Conservation (phyloP, 2,113 vertebrate species). For the Catagonus wagneri region DNA sequence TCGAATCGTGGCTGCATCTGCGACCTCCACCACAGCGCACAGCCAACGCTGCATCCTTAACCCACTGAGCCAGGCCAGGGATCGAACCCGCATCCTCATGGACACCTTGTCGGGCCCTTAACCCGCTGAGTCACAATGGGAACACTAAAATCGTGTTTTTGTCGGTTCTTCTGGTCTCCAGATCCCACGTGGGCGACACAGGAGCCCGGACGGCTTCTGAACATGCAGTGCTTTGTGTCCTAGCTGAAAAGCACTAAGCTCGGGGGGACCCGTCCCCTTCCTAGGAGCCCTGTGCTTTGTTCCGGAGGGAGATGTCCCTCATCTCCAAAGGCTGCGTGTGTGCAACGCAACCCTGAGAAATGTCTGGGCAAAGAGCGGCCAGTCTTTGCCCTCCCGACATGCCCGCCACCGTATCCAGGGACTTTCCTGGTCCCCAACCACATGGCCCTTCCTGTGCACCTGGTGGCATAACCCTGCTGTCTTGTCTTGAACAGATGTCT, state of each 20-base stretch:
- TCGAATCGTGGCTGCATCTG: too few species aligned
- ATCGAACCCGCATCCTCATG: too few species aligned
- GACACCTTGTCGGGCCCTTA: too few species aligned
- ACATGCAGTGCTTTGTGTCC: accelerated
- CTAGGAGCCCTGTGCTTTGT: not conserved
- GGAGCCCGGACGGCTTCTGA: not conserved
- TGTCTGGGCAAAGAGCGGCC: too few species aligned
- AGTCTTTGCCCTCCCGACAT: not conserved
- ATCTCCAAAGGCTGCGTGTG: too few species aligned
- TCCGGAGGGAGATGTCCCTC: not conserved
- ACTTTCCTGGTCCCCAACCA: not conserved
- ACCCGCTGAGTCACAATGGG: too few species aligned
- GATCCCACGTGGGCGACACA: not conserved
- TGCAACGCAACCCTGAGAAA: not conserved
- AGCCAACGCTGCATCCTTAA: too few species aligned
- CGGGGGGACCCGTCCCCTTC: not conserved
- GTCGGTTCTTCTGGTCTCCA: accelerated
- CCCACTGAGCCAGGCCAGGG: too few species aligned
- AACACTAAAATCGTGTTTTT: too few species aligned
- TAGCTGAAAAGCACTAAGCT: not conserved
- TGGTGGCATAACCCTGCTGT: not conserved
- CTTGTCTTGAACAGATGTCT: not conserved
- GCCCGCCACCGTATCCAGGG: accelerated
- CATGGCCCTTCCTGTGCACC: not conserved
- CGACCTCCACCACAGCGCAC: too few species aligned